phyloP scores from a whole-genome alignment of 2,797 vertebrate species.

The Manis pentadactyla region DNA sequence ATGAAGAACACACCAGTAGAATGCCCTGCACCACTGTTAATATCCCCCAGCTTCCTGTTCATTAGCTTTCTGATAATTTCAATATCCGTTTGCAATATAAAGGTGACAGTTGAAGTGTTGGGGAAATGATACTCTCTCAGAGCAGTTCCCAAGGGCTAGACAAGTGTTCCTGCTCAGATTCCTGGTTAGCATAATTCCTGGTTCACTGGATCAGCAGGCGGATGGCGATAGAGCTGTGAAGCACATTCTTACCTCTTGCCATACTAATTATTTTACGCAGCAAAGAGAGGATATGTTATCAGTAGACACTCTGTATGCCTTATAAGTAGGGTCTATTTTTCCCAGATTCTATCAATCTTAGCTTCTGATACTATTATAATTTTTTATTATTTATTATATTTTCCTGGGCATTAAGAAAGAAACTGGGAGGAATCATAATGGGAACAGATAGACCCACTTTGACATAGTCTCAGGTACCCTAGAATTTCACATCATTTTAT shows the following conservation, averaged over 20 bases:
- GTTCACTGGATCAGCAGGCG: slow-evolving; percentile 64
- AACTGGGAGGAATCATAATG: neutral
- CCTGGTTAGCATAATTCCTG: slow-evolving; percentile 63
- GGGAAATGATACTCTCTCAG: slow-evolving; percentile 58
- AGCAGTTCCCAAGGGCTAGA: slow-evolving; percentile 33
- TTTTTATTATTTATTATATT: slow-evolving; percentile 25
- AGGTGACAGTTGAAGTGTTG: slow-evolving; percentile 36
- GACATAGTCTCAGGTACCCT: neutral
- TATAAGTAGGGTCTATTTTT: slow-evolving; percentile 36
- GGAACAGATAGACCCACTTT: neutral
- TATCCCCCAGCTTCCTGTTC: neutral
- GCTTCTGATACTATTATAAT: neutral
- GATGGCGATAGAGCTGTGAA: slow-evolving; percentile 28
- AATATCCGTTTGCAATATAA: slow-evolving; percentile 52
- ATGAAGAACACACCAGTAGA: neutral
- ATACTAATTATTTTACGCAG: slow-evolving; percentile 34
- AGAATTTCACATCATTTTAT: slow-evolving; percentile 41
- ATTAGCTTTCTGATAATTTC: slow-evolving; percentile 59
- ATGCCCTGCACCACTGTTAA: neutral
- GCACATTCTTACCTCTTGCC: slow-evolving; percentile 41
- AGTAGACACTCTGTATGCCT: neutral
- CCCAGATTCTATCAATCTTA: slow-evolving; percentile 1
- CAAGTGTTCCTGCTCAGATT: slow-evolving; percentile 54
- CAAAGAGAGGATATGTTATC: neutral
- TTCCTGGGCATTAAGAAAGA: neutral